Conservation (phyloP, 2,888 invertebrate genomes). For the Eucera pruinosa region DNA sequence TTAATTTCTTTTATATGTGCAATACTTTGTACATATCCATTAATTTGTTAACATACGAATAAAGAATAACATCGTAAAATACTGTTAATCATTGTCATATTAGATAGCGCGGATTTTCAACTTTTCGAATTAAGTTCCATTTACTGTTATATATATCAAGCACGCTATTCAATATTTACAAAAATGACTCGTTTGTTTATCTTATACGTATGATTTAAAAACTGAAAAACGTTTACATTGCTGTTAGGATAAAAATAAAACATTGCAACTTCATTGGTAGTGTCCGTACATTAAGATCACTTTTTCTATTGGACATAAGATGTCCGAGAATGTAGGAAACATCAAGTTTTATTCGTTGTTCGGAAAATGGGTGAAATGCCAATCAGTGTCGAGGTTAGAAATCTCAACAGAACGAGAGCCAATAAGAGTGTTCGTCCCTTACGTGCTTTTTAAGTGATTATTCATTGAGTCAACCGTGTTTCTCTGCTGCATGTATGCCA, state of each 20-base stretch:
- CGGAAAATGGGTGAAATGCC: conserved; percentile 15
- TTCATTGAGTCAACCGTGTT: conserved; percentile 35
- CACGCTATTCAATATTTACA: too few relatives aligned
- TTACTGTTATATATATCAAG: too few relatives aligned
- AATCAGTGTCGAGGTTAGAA: conserved; percentile 49
- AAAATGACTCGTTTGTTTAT: too few relatives aligned
- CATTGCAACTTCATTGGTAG: too few relatives aligned
- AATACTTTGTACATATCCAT: neutral
- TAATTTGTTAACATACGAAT: neutral
- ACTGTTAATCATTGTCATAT: neutral
- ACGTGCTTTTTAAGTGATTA: conserved; percentile 38
- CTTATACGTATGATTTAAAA: too few relatives aligned
- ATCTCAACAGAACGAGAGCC: conserved; percentile 19
- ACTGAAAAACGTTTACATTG: too few relatives aligned
- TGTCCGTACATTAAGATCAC: neutral
- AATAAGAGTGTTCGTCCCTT: conserved; percentile 39
- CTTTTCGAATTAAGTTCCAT: neutral
- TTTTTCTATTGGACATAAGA: conserved; percentile 32
- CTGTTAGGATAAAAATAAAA: too few relatives aligned
- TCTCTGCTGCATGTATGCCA: conserved; percentile 28
- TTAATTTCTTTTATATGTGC: neutral
- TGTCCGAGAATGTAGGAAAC: neutral
- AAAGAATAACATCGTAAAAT: neutral
- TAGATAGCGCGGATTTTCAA: too few relatives aligned
- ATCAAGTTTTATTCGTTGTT: conserved; percentile 25